Evolutionary conservation across 2,113 vertebrate genomes (phyloP), one percentile per base, ranked within the genome.

Genomic region (Ammodytes marinus): DNA sequence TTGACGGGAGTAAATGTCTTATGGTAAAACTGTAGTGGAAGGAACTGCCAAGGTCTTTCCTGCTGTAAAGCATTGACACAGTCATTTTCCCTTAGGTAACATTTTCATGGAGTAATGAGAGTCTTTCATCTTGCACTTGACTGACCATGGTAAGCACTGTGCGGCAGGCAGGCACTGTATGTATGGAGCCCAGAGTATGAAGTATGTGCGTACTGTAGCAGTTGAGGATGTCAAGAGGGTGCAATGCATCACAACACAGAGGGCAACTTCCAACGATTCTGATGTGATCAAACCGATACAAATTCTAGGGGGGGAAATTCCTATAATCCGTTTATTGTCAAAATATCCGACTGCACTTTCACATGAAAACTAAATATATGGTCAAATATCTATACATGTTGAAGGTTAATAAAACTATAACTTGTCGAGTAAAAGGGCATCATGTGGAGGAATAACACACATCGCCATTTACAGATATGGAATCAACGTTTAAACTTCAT

Each of bases 111-210:
- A 54, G 6, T 19, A 57, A 68, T 74, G 70, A 15, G 39, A 75
- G 40, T 63, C 66, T 35, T 85, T 75, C 19, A 71, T 74, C 55
- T 46, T 73, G 40, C 17, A 46, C 66, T 57, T 61, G 19, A 52
- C 39, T 55, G n/a, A 68, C 65, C 14, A 40, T 35, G 0, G 5
- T 55, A 46, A 39, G 17, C 35, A 9, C 15, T 40, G 55, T 47
- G 37, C 2, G n/a, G 39, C 65, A 60, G 39, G 39, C 54, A 27
- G 27, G 19, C 14, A 46, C 27, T 27, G 27, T 27, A 27, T 27
- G 27, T 49, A 14, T 39, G n/a, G 7, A 15, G 77, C 46, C 0
- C 12, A 1, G 10, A 40, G 50, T 58, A 4, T 37, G 17, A 7
- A 40, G 50, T 58, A 4, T 37, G 17, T 4, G 69, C 37, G 13